phyloP scores from a whole-genome alignment of 2,797 vertebrate species.

The Nannoperca obscura region DNA sequence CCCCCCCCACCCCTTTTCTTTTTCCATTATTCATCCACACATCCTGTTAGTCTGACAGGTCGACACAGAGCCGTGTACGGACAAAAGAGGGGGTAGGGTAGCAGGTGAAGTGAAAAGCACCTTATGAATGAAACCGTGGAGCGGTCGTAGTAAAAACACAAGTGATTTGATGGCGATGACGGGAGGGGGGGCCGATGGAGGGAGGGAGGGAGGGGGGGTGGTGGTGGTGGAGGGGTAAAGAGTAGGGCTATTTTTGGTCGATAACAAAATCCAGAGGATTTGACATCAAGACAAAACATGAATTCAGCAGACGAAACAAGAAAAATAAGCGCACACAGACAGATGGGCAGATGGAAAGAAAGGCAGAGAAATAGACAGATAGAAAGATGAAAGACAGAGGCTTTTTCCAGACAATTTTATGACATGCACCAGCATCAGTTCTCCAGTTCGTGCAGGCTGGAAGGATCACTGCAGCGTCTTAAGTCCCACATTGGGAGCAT shows the following conservation, averaged over 20 bases:
- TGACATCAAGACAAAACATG: slow-evolving; percentile 77
- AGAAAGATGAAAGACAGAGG: slow-evolving; percentile 18
- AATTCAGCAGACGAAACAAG: slow-evolving; percentile 73
- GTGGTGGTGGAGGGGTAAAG: slow-evolving; percentile 58
- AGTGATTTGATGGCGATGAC: slow-evolving; percentile 87
- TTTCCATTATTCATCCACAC: slow-evolving; percentile 42
- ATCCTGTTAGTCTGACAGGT: slow-evolving; percentile 59
- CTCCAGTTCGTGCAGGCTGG: slow-evolving; percentile 71
- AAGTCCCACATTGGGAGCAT: slow-evolving; percentile 82
- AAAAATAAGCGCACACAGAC: slow-evolving; percentile 48
- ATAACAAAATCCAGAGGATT: slow-evolving; percentile 79
- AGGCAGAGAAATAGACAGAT: slow-evolving; percentile 59
- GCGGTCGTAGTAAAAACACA: slow-evolving; percentile 88
- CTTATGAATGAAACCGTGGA: slow-evolving; percentile 90
- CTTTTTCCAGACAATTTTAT: slow-evolving; percentile 42
- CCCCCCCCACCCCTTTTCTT: slow-evolving; percentile 27
- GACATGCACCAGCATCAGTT: slow-evolving; percentile 69
- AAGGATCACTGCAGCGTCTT: slow-evolving; percentile 83
- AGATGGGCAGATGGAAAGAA: slow-evolving; percentile 52
- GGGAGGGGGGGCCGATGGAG: slow-evolving; percentile 55
- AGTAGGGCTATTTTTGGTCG: slow-evolving; percentile 80
- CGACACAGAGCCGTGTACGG: slow-evolving; percentile 68
- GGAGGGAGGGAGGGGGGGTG: slow-evolving; percentile 7
- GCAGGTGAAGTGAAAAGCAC: slow-evolving; percentile 87
- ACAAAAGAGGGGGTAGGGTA: slow-evolving; percentile 77